Evolutionary conservation across 92 coral and sea anemone species (phyloP), one percentile per base, ranked within the genome.

Genomic region (Isaurus tuberculatus): DNA sequence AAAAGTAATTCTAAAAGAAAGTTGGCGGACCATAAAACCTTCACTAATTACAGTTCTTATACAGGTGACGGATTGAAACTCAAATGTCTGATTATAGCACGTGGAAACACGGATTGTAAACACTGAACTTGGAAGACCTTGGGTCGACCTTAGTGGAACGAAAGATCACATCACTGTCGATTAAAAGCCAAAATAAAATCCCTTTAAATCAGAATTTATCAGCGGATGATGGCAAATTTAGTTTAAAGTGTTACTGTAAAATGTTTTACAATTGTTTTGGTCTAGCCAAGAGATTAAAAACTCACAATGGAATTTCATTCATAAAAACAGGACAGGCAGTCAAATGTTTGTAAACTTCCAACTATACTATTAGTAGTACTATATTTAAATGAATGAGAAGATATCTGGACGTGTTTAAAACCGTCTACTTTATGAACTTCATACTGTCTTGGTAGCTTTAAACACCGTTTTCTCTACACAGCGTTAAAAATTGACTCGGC

Each of bases 261-360:
- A 31, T 58, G 29, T 17, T 19, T 11, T 20, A 34, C 9, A 77
- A 43, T 34, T 30, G 20, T 25, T 33, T 32, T 23, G 9, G 49
- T 60, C 27, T 43, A 25, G 14, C 82, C 17, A 26, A 51, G 82
- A 19, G 82, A 77, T 46, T 37, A n/a, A 16, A 23, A 77, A 28
- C 66, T 55, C 83, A 69, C 81, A 65, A 61, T 79, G 86, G 91
- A 88, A 88, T 88, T 88, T 88, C 91, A 88, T 88, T 88, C 91
- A 88, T 85, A 72, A 79, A 80, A 29, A 58, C 83, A 55, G 65
- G 23, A 87, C 70, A 87, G 86, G 89, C 86, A 86, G 85, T 82
- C 65, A 46, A 80, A 65, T 87, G 88, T 88, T 88, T 88, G 89
- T 72, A 88, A 79, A 88, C 91, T 58, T 22, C n/a, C 58, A 51